Percentiles rank a stretch among this genome's conserved stretches.
Evolutionary conservation across 2,797 vertebrate genomes (phyloP).

Genomic region (Echeneis naucrates): DNA sequence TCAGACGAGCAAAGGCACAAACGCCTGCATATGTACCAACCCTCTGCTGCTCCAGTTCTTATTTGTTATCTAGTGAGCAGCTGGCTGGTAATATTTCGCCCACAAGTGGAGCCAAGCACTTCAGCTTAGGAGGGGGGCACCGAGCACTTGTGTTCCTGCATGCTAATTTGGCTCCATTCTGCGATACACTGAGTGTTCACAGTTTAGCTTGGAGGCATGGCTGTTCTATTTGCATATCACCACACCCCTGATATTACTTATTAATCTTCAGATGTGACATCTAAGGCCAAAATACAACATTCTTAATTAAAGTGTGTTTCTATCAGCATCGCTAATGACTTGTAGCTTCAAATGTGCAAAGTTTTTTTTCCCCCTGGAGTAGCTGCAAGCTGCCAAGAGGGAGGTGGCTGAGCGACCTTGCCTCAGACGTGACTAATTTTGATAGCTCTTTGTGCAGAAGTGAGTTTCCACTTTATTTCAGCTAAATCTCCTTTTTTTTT

Average conservation of each 20-base stretch:
- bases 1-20: constrained; percentile 41
- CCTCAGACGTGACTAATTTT: constrained; percentile 59
- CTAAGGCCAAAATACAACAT: constrained; percentile 56
- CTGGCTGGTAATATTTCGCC: constrained; percentile 71
- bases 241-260: constrained; percentile 66
- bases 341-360: constrained; percentile 57
- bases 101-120: constrained; percentile 76
- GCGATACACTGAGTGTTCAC: constrained; percentile 45
- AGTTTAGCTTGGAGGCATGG: constrained; percentile 64
- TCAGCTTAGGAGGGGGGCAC: constrained; percentile 49
- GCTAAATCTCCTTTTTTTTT: background rate
- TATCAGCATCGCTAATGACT: constrained; percentile 68
- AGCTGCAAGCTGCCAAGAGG: constrained; percentile 59
- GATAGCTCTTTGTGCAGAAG: constrained; percentile 52
- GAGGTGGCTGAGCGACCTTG: constrained; percentile 66
- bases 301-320: constrained; percentile 73
- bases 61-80: constrained; percentile 71
- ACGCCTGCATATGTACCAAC: constrained; percentile 48
- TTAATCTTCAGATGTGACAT: constrained; percentile 70
- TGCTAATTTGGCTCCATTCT: constrained; percentile 67
- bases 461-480: constrained; percentile 41
- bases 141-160: constrained; percentile 62
- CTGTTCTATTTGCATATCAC: constrained; percentile 63
- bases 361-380: constrained; percentile 50
- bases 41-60: constrained; percentile 58